phyloP scores from a whole-genome alignment of 2,797 vertebrate species.

The Sorex maritimensis region DNA sequence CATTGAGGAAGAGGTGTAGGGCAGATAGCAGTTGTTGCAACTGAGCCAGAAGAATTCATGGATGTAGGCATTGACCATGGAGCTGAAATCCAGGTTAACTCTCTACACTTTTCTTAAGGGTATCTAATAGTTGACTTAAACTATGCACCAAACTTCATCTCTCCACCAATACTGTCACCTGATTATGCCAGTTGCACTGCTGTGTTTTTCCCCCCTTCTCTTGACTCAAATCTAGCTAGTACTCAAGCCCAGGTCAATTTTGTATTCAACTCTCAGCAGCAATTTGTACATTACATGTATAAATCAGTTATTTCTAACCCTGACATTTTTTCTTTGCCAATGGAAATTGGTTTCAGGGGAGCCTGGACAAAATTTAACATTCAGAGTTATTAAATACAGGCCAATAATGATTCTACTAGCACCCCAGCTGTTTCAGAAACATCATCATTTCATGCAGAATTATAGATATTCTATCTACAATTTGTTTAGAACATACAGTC shows the following conservation, averaged over 20 bases:
- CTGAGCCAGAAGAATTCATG: neutral
- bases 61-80: neutral
- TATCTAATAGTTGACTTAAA: neutral
- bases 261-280: neutral
- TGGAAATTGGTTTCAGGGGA: slow-evolving; percentile 58
- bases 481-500: slow-evolving; percentile 52
- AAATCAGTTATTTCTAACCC: slow-evolving; percentile 45
- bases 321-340: neutral
- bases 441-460: slow-evolving; percentile 40
- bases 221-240: neutral
- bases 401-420: slow-evolving; percentile 10
- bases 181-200: rapidly evolving
- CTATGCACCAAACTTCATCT: neutral
- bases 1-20: neutral
- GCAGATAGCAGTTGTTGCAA: neutral
- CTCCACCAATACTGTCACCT: neutral
- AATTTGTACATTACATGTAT: neutral
- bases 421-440: slow-evolving; percentile 51
- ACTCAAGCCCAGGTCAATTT: neutral
- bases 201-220: neutral
- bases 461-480: neutral
- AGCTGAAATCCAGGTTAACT: neutral
- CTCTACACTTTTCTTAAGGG: neutral
- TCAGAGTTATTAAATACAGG: slow-evolving; percentile 51
- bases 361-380: slow-evolving; percentile 22